Evolutionary conservation across 2,113 vertebrate genomes (phyloP).

Genomic region (Cryptomyrus ogoouensis): DNA sequence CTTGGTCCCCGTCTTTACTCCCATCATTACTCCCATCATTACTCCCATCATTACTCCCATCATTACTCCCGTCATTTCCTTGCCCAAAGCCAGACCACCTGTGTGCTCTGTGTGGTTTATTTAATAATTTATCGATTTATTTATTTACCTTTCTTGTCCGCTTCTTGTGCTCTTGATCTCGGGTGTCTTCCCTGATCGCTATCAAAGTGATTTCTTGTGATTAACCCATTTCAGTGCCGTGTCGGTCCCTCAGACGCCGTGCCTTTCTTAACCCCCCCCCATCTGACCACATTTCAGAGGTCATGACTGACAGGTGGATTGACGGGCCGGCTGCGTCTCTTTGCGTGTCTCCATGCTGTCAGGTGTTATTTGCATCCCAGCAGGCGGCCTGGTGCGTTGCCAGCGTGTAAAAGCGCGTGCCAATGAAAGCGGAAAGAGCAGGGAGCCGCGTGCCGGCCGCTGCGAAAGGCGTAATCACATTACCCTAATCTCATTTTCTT

Average conservation of each 20-base stretch:
- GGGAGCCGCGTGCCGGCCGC: background rate
- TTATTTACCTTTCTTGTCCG: background rate
- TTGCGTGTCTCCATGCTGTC: slow-evolving; percentile 27
- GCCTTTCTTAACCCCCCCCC: slow-evolving; percentile 25
- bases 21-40: background rate
- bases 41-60: background rate
- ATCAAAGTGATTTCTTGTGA: background rate
- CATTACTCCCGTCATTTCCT: background rate
- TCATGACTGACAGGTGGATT: slow-evolving; percentile 40
- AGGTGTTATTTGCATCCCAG: slow-evolving; percentile 35
- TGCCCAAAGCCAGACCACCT: background rate
- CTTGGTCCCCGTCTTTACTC: background rate
- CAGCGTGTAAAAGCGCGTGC: slow-evolving; percentile 41
- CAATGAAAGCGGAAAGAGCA: slow-evolving; percentile 19
- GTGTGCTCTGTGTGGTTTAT: background rate
- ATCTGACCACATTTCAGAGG: slow-evolving; percentile 38
- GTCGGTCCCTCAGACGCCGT: background rate
- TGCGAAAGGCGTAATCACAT: slow-evolving; percentile 38
- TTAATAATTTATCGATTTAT: background rate
- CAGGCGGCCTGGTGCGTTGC: slow-evolving; percentile 35
- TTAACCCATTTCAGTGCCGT: background rate
- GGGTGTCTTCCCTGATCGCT: background rate
- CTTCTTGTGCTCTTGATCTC: background rate
- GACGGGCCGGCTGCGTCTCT: slow-evolving; percentile 37
- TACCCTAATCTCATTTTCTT: background rate